Base-by-base conservation (phyloP, 2,113 vertebrate genomes). In the Meleagris gallopavo region DNA sequence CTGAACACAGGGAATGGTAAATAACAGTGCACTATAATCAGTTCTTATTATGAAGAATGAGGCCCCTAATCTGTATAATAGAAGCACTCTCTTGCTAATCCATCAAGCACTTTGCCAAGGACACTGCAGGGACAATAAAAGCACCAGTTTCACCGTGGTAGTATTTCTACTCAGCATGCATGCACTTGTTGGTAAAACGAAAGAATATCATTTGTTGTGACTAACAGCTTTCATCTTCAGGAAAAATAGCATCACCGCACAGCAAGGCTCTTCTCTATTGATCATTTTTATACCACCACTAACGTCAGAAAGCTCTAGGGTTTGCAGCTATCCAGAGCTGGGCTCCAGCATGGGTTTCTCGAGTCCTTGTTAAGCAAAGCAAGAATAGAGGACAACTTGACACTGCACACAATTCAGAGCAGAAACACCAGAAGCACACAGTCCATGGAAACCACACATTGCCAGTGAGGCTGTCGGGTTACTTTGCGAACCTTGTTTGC, bases 21-120 rank as follows among this genome's bases (percentile, higher is more conserved):
- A 86, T 55, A 95, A 83, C 45, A 83, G 22, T 16, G 55, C 60
- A 58, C 21, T 55, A 22, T 2, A 20, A 91, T 52, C 43, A 55
- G 4, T 2, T 70, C n/a, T 34, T 85, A 48, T 22, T 70, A 46
- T 38, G 50, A 95, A 77, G 69, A 74, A 93, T 27, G 80, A 90
- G 65, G 83, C n/a, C 65, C 41, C 85, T 66, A 73, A 88, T 45
- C 32, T 55, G 50, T 83, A 66, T 41, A 88, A 88, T 1, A 78
- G 65, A 88, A 71, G 13, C 43, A 30, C 13, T 71, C 66, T 57
- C 72, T 36, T 27, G 60, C 55, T 81, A 41, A 88, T 77, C n/a
- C 72, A 83, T 78, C 83, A 71, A 54, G 67, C 32, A 5, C 64
- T 77, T 66, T 74, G 88, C 86, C 69, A 91, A 88, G 86, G 90